Base-by-base conservation (phyloP, 2,113 vertebrate genomes). In the Merops nubicus region DNA sequence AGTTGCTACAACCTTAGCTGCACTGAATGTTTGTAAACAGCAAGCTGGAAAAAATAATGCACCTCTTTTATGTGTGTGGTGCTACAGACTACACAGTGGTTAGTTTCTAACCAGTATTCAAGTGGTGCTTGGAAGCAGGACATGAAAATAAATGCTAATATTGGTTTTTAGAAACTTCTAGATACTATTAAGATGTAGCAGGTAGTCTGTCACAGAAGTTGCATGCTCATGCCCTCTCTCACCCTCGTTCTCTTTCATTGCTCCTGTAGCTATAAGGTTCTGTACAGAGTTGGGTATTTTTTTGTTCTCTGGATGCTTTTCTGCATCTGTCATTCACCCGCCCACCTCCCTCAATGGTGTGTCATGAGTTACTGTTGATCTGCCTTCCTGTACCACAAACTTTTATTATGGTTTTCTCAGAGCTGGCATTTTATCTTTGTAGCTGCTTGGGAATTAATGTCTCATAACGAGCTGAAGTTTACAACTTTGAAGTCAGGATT, bases 61-160 rank as follows among this genome's bases (percentile, higher is more conserved):
- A 11, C 17, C 15, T 48, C 15, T 67, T 18, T 25, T 23, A 4
- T 5, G 7, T 2, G 2, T 5, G 19, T 47, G 40, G 62, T 12
- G 26, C 50, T 48, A 89, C 76, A 89, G 91, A 31, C 31, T 63
- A 85, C 67, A 28, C 77, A 63, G 85, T 80, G 70, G 8, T 96
- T 92, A 62, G 81, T 63, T 54, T 81, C 80, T 96, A 93, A 93
- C 91, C 81, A 50, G 57, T 68, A 91, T 94, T 95, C 83, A 82
- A 53, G 79, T 75, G 50, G 31, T 96, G 81, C 75, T 76, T 47
- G 80, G 88, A 64, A 95, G 50, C 74, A 92, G 87, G 57, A 67
- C 28, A 10, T 82, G 80, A 48, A 92, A 91, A 92, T 82, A 95
- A 91, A 93, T 78, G 50, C 57, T 92, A 75, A 89, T 93, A 18